Conservation (phyloP, 1,140 invertebrate genomes). For the Cydia splendana region DNA sequence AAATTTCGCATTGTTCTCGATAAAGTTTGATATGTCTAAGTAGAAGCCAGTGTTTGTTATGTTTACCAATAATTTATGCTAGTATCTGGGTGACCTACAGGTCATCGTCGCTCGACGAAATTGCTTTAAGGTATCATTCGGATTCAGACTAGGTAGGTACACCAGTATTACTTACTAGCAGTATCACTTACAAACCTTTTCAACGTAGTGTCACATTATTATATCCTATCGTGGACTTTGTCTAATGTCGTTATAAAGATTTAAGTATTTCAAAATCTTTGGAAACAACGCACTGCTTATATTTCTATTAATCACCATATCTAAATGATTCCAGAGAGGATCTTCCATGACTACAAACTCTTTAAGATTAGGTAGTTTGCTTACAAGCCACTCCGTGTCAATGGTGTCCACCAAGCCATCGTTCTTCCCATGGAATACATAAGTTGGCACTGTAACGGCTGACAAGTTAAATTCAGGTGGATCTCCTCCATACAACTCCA, state of each 20-base stretch:
- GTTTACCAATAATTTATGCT: too few relatives aligned
- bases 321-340: constrained; percentile 66
- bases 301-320: constrained; percentile 55
- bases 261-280: constrained; percentile 43
- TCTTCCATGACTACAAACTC: constrained; percentile 51
- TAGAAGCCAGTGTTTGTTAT: too few relatives aligned
- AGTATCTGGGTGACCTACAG: too few relatives aligned
- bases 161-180: too few relatives aligned
- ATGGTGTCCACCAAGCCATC: constrained; percentile 59
- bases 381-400: constrained; percentile 59
- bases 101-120: too few relatives aligned
- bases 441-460: constrained; percentile 75
- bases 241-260: background rate
- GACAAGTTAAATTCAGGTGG: constrained; percentile 79
- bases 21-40: too few relatives aligned
- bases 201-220: background rate
- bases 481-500: constrained; percentile 73
- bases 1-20: too few relatives aligned
- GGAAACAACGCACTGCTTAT: constrained; percentile 54
- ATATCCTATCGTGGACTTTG: background rate
- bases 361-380: constrained; percentile 55
- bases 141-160: too few relatives aligned
- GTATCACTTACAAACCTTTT: too few relatives aligned
- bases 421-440: constrained; percentile 59
- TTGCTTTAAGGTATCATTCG: too few relatives aligned